A percentile compares a stretch with the other conserved stretches of the same genome.
These are phyloP conservation scores for Rhea pennata DNA, from an alignment of 2,113 vertebrate genomes.

Conservation along the genomic window DNA sequence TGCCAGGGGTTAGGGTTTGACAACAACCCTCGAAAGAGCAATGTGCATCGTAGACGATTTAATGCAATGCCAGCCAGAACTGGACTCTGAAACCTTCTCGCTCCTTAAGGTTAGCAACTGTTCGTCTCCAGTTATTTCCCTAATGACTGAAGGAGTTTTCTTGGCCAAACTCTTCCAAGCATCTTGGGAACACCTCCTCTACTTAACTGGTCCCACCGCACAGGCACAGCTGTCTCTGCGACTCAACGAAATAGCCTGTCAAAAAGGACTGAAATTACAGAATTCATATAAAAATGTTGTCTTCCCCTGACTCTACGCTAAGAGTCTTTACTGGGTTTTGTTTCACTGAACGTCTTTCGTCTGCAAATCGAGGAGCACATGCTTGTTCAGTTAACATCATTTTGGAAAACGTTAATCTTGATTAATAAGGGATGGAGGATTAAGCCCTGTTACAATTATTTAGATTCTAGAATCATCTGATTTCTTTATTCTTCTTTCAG, in stretches of 20 bases:
- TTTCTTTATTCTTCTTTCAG: neutral
- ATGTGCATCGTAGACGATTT: neutral
- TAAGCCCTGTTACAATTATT: neutral
- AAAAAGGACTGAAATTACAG: neutral
- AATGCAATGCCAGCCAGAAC: neutral
- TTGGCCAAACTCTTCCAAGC: neutral
- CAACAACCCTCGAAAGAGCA: neutral
- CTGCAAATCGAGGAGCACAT: neutral
- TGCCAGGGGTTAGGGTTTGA: neutral
- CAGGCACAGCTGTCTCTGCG: neutral
- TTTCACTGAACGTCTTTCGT: neutral
- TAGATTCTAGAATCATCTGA: neutral
- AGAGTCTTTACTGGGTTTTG: neutral
- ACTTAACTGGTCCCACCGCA: neutral
- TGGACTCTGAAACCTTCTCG: neutral
- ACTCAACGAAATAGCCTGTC: conserved; percentile 38
- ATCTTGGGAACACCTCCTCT: neutral
- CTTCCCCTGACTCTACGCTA: neutral
- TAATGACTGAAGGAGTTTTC: neutral
- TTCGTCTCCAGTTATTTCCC: neutral
- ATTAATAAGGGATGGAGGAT: neutral
- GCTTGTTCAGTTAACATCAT: neutral
- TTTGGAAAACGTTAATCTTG: neutral
- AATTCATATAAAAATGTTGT: neutral
- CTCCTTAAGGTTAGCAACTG: neutral